Evolutionary conservation across 2,797 vertebrate species (phyloP).

Genomic region (Alauda arvensis): DNA sequence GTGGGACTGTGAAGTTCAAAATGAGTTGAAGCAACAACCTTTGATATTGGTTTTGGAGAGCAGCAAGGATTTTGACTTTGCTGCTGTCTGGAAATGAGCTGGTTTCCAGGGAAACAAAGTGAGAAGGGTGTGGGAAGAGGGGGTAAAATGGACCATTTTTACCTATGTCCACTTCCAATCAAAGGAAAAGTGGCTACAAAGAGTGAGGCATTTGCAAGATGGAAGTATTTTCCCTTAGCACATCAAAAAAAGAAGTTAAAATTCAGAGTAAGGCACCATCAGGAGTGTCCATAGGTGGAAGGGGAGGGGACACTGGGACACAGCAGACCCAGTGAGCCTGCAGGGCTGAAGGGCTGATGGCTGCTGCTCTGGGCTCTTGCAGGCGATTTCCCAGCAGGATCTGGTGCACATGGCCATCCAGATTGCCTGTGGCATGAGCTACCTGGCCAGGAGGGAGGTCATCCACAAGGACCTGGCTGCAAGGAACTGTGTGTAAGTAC

Average conservation of each 20-base stretch:
- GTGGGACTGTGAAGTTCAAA: neutral
- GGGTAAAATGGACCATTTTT: neutral
- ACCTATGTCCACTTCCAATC: neutral
- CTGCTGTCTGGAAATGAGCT: neutral
- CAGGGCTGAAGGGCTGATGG: neutral
- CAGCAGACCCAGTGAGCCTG: no score
- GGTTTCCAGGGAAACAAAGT: neutral
- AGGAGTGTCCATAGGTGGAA: neutral
- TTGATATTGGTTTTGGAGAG: neutral
- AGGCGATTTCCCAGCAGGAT: conserved; percentile 98
- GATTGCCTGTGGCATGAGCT: conserved; percentile 98
- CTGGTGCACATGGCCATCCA: conserved; percentile 98
- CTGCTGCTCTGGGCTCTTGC: conserved; percentile 44
- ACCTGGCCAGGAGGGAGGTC: conserved; percentile 93
- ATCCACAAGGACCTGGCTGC: conserved; percentile 97
- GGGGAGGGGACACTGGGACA: neutral
- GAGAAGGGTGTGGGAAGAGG: neutral
- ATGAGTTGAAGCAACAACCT: neutral
- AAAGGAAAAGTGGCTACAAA: neutral
- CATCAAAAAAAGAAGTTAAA: neutral
- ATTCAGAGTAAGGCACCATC: neutral
- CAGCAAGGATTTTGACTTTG: neutral
- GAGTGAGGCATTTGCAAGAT: neutral
- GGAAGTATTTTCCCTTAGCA: neutral
- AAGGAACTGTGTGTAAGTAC: conserved; percentile 97